These are phyloP conservation scores for Dryobota labecula DNA, from an alignment of 2,888 invertebrate genomes.

Conservation along the genomic window DNA sequence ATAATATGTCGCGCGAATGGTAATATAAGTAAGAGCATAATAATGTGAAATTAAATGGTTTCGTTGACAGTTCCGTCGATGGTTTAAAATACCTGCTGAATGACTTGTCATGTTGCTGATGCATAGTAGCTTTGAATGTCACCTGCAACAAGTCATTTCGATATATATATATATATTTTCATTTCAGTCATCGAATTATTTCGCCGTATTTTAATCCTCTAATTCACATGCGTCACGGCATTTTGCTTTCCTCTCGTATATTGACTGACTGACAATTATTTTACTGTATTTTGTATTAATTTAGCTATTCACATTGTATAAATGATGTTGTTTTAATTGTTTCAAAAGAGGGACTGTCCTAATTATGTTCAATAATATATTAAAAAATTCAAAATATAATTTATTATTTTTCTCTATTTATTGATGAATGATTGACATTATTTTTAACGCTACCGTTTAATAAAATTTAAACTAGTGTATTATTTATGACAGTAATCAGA, in stretches of 20 bases:
- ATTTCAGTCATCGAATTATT: background rate
- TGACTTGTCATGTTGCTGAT: background rate
- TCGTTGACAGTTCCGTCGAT: too few relatives aligned
- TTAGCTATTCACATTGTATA: slow-evolving; percentile 28
- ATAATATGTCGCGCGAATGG: background rate
- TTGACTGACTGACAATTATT: slow-evolving; percentile 23
- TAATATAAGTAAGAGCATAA: background rate
- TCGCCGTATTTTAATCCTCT: background rate
- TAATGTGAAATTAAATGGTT: background rate
- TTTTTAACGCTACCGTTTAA: background rate
- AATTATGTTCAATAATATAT: slow-evolving; percentile 10
- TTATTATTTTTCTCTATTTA: background rate
- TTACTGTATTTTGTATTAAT: slow-evolving; percentile 35
- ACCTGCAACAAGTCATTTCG: background rate
- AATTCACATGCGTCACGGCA: background rate
- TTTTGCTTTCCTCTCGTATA: background rate
- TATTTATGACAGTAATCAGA: slow-evolving; percentile 1
- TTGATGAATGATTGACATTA: too few relatives aligned
- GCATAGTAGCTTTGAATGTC: background rate
- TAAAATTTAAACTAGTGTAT: slow-evolving; percentile 13
- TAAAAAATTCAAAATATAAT: background rate
- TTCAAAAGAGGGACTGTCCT: slow-evolving; percentile 23
- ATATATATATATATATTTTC: too few relatives aligned
- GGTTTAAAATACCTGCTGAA: background rate
- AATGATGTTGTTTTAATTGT: slow-evolving; percentile 30